Evolutionary conservation across 2,113 vertebrate genomes (phyloP), one percentile per base, ranked within the genome.

Genomic region (Macquaria australasica): DNA sequence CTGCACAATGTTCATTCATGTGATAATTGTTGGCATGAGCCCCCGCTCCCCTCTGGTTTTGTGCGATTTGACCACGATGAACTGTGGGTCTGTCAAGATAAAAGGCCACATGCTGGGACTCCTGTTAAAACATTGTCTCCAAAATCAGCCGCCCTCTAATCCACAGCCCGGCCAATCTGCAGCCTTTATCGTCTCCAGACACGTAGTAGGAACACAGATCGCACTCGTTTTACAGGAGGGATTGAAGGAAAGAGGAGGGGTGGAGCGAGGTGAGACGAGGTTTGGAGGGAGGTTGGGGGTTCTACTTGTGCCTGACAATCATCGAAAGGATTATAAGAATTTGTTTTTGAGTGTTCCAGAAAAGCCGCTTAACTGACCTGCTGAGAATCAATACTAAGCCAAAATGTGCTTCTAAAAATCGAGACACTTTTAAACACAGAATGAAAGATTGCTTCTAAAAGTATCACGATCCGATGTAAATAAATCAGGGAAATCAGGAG

Each of bases 21-120:
- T 95, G 94, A 83, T 96, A 95, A 96, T 95, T 93, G 93, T 91
- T 89, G 82, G 73, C 84, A 79, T 93, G 91, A 94, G 94, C 92
- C 90, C 34, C 69, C 41, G 39, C 85, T 93, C 92, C 92, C 90
- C 91, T 95, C 90, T 93, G 93, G 88, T 92, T 95, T 93, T 94
- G 92, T 94, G 88, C 18, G 90, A 94, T 95, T 93, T 95, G 92
- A 95, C 95, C 93, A 88, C 76, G 85, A 93, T 95, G 94, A 96
- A 96, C 94, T 88, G 87, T 87, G 91, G 91, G 41, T 79, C 83
- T 75, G 85, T 92, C 80, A 92, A 31, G 94, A 95, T 95, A 95
- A 95, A 95, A 88, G 92, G 70, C 90, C 93, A 88, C 95, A 95
- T 93, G 91, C 93, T 93, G 94, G 41, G 91, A 82, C 73, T 87